These are phyloP conservation scores for Erinaceus europaeus DNA, from an alignment of 2,113 vertebrate species.

Conservation along the genomic window DNA sequence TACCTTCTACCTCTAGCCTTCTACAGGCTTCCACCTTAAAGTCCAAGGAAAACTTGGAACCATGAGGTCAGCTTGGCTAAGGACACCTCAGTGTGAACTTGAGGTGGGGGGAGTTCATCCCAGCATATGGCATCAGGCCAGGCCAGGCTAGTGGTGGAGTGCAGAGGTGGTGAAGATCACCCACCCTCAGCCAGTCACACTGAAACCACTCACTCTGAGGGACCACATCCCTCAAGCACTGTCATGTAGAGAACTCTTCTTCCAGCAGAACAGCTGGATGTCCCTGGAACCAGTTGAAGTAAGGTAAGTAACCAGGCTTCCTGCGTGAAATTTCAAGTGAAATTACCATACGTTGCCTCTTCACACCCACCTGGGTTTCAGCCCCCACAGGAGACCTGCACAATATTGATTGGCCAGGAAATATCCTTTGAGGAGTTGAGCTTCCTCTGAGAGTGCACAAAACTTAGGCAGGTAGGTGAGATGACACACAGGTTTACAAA, in stretches of 20 bases:
- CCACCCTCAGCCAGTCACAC: too few species aligned
- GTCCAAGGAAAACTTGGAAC: rapidly evolving
- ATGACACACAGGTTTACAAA: neutral
- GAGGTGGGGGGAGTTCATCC: neutral
- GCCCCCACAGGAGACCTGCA: neutral
- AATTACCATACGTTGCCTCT: too few species aligned
- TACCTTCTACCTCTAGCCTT: rapidly evolving
- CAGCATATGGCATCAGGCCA: rapidly evolving
- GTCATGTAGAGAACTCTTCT: neutral
- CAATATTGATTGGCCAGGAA: neutral
- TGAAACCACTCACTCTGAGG: neutral
- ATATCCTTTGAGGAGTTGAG: neutral
- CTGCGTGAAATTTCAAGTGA: rapidly evolving
- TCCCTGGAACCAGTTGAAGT: neutral
- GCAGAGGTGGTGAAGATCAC: rapidly evolving
- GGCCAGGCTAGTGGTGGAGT: rapidly evolving
- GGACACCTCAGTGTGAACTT: neutral
- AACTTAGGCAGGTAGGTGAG: neutral
- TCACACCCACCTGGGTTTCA: neutral
- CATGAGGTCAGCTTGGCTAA: too few species aligned
- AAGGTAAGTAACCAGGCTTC: neutral
- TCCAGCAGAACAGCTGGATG: neutral
- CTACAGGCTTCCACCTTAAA: rapidly evolving
- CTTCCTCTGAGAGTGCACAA: rapidly evolving
- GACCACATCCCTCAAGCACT: rapidly evolving